Percentiles rank a stretch among this genome's conserved stretches.
Evolutionary conservation across 2,113 vertebrate species (phyloP).

Genomic region (Centropus unirufus): DNA sequence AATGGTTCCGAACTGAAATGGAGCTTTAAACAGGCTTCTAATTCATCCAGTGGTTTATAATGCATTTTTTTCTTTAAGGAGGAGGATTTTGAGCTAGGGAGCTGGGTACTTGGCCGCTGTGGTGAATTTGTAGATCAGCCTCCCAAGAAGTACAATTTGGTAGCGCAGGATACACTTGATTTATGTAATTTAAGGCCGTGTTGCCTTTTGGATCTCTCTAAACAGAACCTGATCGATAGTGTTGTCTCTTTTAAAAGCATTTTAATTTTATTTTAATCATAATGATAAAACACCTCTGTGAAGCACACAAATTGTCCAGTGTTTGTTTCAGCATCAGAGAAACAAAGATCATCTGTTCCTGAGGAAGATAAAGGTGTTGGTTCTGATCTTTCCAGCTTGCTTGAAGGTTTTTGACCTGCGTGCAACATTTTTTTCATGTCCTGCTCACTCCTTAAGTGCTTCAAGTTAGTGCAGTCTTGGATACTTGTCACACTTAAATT

Average conservation of each 20-base stretch:
- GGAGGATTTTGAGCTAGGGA: background rate
- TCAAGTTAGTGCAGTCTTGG: background rate
- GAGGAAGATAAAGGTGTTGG: background rate
- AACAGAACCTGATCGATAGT: background rate
- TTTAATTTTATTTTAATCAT: slow-evolving; percentile 6
- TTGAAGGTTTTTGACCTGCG: background rate
- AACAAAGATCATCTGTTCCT: background rate
- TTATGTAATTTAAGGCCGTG: background rate
- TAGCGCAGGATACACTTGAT: background rate
- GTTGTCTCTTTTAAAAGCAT: background rate
- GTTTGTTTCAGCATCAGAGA: background rate
- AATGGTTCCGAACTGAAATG: slow-evolving; percentile 52
- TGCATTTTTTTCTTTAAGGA: background rate
- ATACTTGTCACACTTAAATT: background rate
- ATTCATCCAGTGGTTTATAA: slow-evolving; percentile 16
- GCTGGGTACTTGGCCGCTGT: background rate
- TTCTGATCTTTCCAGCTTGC: background rate
- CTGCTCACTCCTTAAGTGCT: background rate
- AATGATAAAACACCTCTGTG: background rate
- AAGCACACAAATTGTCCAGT: background rate
- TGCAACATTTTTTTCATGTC: background rate
- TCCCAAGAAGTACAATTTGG: background rate
- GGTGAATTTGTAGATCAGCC: background rate
- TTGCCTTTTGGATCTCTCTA: background rate
- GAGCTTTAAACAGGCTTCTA: slow-evolving; percentile 45